Evolutionary conservation across 2,888 invertebrate genomes (phyloP).

Genomic region (Tachina fera): DNA sequence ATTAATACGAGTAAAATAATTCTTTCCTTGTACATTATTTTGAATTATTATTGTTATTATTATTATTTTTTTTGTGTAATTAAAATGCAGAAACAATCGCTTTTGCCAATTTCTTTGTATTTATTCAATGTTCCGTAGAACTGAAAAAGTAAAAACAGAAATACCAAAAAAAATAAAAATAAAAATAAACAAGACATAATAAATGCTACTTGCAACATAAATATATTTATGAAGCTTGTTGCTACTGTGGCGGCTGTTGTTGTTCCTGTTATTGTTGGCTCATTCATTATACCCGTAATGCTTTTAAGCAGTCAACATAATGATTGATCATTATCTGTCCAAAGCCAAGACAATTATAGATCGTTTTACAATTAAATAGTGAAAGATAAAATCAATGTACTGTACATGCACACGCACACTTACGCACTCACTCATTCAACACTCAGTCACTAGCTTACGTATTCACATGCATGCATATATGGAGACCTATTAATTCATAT

Average conservation of each 20-base stretch:
- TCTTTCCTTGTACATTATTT: constrained; percentile 5
- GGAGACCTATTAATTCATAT: constrained; percentile 25
- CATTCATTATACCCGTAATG: constrained; percentile 52
- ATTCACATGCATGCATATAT: not conserved
- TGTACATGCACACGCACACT: not conserved
- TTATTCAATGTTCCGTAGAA: constrained; percentile 44
- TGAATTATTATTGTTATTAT: not conserved
- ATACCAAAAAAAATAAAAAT: not conserved
- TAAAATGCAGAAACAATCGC: constrained; percentile 1
- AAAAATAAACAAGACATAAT: not conserved
- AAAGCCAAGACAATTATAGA: constrained; percentile 70
- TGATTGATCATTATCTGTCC: constrained; percentile 72
- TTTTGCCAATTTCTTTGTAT: constrained; percentile 53
- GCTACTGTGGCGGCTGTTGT: constrained; percentile 31
- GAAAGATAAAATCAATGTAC: constrained; percentile 70
- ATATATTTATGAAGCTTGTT: constrained; percentile 34
- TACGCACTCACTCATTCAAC: not conserved
- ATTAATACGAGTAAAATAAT: constrained; percentile 33
- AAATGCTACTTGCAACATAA: constrained; percentile 51
- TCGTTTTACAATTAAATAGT: constrained; percentile 72
- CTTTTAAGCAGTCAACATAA: constrained; percentile 51
- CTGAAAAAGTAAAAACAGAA: not conserved
- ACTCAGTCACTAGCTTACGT: not conserved
- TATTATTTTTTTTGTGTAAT: too few relatives aligned
- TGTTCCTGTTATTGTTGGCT: constrained; percentile 13